These are phyloP conservation scores for Rynchops niger DNA, from an alignment of 2,113 vertebrate species.

Conservation along the genomic window DNA sequence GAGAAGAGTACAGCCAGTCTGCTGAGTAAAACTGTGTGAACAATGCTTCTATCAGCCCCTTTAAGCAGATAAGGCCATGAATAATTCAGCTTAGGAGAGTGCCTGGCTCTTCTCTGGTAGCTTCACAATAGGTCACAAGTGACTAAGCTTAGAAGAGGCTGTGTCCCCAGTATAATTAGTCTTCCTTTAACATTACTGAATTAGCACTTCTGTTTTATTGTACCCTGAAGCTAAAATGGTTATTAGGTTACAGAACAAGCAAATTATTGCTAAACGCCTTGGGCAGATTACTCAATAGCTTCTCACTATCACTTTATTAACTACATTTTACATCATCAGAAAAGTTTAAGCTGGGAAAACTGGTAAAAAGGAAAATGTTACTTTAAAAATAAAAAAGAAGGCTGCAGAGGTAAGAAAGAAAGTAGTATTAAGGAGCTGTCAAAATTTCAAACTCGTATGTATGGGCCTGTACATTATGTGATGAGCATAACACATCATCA, in stretches of 20 bases:
- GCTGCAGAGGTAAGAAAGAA: neutral
- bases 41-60: neutral
- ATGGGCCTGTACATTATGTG: neutral
- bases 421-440: neutral
- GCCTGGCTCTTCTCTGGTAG: constrained; percentile 26
- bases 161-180: constrained; percentile 63
- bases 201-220: constrained; percentile 68
- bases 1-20: neutral
- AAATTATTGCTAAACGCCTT: constrained; percentile 66
- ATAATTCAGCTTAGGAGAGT: constrained; percentile 50
- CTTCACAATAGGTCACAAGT: constrained; percentile 48
- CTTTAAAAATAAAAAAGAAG: neutral
- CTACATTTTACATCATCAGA: neutral
- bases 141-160: constrained; percentile 58
- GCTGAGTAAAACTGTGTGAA: constrained; percentile 6
- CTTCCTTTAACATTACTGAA: constrained; percentile 66
- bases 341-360: constrained; percentile 4
- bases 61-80: constrained; percentile 15
- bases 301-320: constrained; percentile 51
- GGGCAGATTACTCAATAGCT: constrained; percentile 51
- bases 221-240: constrained; percentile 59
- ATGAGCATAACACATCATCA: neutral
- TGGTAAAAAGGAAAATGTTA: neutral
- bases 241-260: constrained; percentile 73
- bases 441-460: neutral